These are phyloP conservation scores for Cardiocondyla obscurior DNA, from an alignment of 1,140 invertebrate genomes.

Conservation along the genomic window DNA sequence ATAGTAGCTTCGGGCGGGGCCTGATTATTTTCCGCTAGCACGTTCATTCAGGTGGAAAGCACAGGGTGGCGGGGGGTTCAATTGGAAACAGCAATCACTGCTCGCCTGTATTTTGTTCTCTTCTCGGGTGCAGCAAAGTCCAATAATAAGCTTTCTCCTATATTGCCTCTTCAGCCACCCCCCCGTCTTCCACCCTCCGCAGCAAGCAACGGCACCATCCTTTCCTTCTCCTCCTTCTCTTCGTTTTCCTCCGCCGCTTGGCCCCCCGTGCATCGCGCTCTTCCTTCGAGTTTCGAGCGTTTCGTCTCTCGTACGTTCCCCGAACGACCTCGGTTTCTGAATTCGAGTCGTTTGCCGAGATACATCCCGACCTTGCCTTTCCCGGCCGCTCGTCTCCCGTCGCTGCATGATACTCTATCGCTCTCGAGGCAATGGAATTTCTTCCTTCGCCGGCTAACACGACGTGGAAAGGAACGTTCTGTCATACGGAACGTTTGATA, in stretches of 20 bases:
- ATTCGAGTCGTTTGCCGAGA: slow-evolving; percentile 68
- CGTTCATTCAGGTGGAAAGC: slow-evolving; percentile 83
- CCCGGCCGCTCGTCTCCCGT: neutral
- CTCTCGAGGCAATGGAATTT: slow-evolving; percentile 38
- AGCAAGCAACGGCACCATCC: slow-evolving; percentile 58
- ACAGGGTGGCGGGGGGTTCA: slow-evolving; percentile 80
- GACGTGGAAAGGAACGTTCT: slow-evolving; percentile 22
- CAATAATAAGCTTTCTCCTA: slow-evolving; percentile 85
- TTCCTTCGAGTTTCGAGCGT: slow-evolving; percentile 72
- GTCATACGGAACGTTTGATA: neutral
- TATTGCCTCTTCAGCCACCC: slow-evolving; percentile 82
- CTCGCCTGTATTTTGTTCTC: slow-evolving; percentile 84
- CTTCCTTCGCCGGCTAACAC: slow-evolving; percentile 48
- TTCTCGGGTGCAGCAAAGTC: slow-evolving; percentile 82
- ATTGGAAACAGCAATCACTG: slow-evolving; percentile 85
- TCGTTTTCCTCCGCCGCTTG: slow-evolving; percentile 37
- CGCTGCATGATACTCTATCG: slow-evolving; percentile 49
- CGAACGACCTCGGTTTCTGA: slow-evolving; percentile 67
- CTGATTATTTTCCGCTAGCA: slow-evolving; percentile 85
- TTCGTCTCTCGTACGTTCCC: slow-evolving; percentile 71
- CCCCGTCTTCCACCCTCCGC: slow-evolving; percentile 62
- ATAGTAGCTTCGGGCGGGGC: slow-evolving; percentile 82
- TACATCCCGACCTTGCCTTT: slow-evolving; percentile 39
- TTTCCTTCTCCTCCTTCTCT: slow-evolving; percentile 59
- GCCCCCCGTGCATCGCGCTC: slow-evolving; percentile 56